These are phyloP conservation scores for Callimorpha dominula DNA, from an alignment of 2,888 invertebrate species.

Conservation along the genomic window DNA sequence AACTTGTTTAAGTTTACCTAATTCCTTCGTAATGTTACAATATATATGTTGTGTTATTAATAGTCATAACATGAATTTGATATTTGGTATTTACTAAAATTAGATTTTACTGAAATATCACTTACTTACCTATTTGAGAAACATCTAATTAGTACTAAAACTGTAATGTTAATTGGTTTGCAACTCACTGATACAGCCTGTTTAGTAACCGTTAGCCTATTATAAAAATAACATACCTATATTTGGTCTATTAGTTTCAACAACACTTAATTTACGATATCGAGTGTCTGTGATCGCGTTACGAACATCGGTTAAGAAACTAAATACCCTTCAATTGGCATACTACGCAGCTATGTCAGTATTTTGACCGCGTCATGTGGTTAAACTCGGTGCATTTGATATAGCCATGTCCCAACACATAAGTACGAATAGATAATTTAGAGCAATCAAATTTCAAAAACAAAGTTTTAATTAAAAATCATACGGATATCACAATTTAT, in stretches of 20 bases:
- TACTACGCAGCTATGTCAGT: slow-evolving; percentile 42
- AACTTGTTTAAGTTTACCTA: neutral
- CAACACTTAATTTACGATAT: slow-evolving; percentile 69
- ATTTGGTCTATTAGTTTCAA: slow-evolving; percentile 48
- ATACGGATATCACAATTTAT: slow-evolving; percentile 22
- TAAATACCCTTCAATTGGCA: slow-evolving; percentile 61
- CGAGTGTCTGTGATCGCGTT: slow-evolving; percentile 71
- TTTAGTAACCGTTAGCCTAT: slow-evolving; percentile 35
- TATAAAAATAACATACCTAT: slow-evolving; percentile 44
- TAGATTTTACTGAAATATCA: neutral
- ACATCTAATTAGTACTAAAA: slow-evolving; percentile 42
- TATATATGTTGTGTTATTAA: neutral
- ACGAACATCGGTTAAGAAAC: slow-evolving; percentile 74
- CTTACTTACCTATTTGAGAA: slow-evolving; percentile 20
- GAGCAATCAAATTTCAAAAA: slow-evolving; percentile 55
- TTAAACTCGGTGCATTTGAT: slow-evolving; percentile 72
- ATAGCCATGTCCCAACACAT: slow-evolving; percentile 69
- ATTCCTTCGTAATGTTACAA: neutral
- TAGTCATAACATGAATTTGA: neutral
- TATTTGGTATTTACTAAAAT: neutral
- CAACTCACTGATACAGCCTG: slow-evolving; percentile 10
- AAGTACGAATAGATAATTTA: slow-evolving; percentile 51
- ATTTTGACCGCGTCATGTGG: slow-evolving; percentile 71
- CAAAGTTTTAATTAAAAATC: slow-evolving; percentile 40
- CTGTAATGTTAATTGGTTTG: slow-evolving; percentile 34